These are phyloP conservation scores for Nasua narica DNA, from an alignment of 2,797 vertebrate species.

Conservation along the genomic window DNA sequence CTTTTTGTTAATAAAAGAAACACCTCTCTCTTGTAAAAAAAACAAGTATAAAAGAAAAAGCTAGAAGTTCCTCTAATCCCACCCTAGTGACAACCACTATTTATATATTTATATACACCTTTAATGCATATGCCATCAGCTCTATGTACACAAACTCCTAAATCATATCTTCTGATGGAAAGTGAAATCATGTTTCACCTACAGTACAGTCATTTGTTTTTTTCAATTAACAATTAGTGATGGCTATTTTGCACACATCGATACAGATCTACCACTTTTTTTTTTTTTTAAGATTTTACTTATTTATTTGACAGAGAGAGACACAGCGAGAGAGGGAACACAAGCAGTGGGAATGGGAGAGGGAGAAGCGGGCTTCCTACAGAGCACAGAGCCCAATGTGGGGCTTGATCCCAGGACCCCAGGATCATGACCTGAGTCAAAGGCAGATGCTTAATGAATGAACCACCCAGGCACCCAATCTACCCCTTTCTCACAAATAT, in stretches of 20 bases:
- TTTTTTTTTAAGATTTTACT: no score
- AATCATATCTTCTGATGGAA: not conserved
- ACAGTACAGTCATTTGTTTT: not conserved
- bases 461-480: no score
- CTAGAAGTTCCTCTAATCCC: not conserved
- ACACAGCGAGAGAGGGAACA: no score
- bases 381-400: no score
- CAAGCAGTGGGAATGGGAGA: no score
- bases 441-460: no score
- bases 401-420: no score
- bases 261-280: not conserved
- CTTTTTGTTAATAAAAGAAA: conserved; percentile 3
- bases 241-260: not conserved
- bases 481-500: not conserved
- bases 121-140: not conserved
- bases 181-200: not conserved
- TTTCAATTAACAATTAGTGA: not conserved
- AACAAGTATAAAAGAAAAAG: not conserved
- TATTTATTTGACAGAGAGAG: no score
- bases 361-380: no score
- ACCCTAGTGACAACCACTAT: not conserved
- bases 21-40: not conserved
- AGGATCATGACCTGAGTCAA: no score
- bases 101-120: not conserved
- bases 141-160: not conserved